These are phyloP conservation scores for Norana najaformis DNA, from an alignment of 2,888 invertebrate species.

Conservation along the genomic window DNA sequence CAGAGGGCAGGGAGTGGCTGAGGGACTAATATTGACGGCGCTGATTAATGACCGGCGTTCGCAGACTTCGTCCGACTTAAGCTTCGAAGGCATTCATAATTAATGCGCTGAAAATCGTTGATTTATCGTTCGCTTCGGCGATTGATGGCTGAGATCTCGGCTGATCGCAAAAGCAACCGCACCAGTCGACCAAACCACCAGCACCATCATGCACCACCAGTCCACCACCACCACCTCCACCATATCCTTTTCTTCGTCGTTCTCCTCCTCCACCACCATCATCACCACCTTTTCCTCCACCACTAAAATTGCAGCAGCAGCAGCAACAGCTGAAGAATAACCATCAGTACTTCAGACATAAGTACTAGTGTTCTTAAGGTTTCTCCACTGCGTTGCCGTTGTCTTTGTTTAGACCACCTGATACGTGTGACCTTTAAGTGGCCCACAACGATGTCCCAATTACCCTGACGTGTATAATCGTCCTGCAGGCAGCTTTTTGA, in stretches of 20 bases:
- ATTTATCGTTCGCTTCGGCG: constrained; percentile 13
- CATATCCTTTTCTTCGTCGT: too few relatives aligned
- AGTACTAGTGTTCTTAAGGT: too few relatives aligned
- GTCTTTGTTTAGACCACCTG: too few relatives aligned
- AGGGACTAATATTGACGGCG: neutral
- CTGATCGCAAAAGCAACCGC: neutral
- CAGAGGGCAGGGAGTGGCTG: neutral
- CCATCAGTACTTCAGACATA: neutral
- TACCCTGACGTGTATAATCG: too few relatives aligned
- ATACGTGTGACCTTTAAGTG: too few relatives aligned
- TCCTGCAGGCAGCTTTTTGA: too few relatives aligned
- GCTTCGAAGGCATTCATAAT: neutral
- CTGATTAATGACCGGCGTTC: neutral
- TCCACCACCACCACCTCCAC: neutral
- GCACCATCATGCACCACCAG: neutral
- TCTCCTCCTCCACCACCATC: too few relatives aligned
- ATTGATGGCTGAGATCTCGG: neutral
- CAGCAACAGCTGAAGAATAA: neutral
- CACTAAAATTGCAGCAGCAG: neutral
- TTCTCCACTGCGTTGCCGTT: too few relatives aligned
- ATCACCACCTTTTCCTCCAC: neutral
- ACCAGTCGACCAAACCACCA: constrained; percentile 2
- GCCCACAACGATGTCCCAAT: too few relatives aligned
- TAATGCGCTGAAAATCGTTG: constrained; percentile 8
- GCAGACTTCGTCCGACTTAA: neutral